Evolutionary conservation across 2,888 invertebrate species (phyloP).

Genomic region (Poecilobothrus nobilitatus): DNA sequence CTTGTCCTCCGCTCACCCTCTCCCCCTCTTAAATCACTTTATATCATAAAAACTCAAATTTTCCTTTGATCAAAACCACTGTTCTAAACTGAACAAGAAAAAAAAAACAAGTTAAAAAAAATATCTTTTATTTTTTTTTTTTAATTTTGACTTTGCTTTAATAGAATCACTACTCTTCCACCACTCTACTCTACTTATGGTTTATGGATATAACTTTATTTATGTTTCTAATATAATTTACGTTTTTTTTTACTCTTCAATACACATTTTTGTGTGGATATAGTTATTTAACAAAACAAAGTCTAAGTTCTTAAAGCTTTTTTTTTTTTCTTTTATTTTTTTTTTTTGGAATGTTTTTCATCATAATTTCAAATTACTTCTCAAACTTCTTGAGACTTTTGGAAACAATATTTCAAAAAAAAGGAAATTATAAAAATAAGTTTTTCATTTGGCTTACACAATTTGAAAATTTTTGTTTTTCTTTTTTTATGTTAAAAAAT

Average conservation of each 20-base stretch:
- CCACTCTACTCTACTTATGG: too few species aligned
- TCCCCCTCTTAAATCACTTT: neutral
- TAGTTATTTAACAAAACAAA: too few species aligned
- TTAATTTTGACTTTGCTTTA: neutral
- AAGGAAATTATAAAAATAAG: neutral
- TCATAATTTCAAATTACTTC: slow-evolving; percentile 2
- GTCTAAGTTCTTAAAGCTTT: too few species aligned
- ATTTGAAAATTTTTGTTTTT: neutral
- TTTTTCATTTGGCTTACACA: neutral
- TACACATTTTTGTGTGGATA: too few species aligned
- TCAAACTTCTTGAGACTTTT: slow-evolving; percentile 1
- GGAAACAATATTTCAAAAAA: neutral
- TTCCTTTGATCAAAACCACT: neutral
- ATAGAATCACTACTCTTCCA: too few species aligned
- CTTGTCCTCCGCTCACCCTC: too few species aligned
- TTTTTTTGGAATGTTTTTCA: neutral
- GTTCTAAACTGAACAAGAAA: neutral
- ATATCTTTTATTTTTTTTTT: neutral
- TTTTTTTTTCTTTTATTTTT: neutral
- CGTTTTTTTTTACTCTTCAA: too few species aligned
- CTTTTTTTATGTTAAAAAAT: neutral
- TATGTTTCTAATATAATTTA: too few species aligned
- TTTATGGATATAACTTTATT: too few species aligned
- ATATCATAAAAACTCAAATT: neutral
- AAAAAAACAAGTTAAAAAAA: neutral